Evolutionary conservation across 2,888 invertebrate species (phyloP).

Genomic region (Galerucella nymphaeae): DNA sequence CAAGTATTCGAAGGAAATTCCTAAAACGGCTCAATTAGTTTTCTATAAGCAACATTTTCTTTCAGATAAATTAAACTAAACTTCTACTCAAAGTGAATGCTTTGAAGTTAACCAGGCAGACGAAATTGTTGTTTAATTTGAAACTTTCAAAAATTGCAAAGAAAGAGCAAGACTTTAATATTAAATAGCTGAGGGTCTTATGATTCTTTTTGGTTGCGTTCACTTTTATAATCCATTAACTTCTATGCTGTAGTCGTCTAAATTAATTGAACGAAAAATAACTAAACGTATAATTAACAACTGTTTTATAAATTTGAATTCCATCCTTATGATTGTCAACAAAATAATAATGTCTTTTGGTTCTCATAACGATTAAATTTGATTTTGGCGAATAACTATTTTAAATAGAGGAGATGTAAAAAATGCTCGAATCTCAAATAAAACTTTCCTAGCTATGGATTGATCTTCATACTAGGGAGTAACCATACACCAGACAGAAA

Average conservation of each 20-base stretch:
- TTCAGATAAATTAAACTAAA: slow-evolving; percentile 31
- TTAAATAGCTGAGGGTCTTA: not conserved
- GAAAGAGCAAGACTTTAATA: slow-evolving; percentile 15
- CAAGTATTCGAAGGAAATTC: slow-evolving; percentile 17
- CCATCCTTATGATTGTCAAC: too few relatives aligned
- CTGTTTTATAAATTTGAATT: too few relatives aligned
- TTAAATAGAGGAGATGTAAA: too few relatives aligned
- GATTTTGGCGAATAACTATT: too few relatives aligned
- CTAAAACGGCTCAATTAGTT: slow-evolving; percentile 21
- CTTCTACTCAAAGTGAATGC: slow-evolving; percentile 25
- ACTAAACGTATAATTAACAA: too few relatives aligned
- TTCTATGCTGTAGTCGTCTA: not conserved
- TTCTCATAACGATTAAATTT: too few relatives aligned
- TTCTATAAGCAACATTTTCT: slow-evolving; percentile 28
- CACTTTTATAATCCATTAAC: not conserved
- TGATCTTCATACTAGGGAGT: too few relatives aligned
- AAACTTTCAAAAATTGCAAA: slow-evolving; percentile 24
- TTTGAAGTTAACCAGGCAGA: slow-evolving; percentile 28
- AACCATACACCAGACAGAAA: too few relatives aligned
- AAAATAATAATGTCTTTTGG: too few relatives aligned
- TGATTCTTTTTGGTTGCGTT: not conserved
- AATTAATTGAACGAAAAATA: too few relatives aligned
- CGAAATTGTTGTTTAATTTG: slow-evolving; percentile 31
- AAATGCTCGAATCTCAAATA: too few relatives aligned
- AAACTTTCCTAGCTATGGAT: too few relatives aligned